These are phyloP conservation scores for Acleris cristana DNA, from an alignment of 2,888 invertebrate species.

Conservation along the genomic window DNA sequence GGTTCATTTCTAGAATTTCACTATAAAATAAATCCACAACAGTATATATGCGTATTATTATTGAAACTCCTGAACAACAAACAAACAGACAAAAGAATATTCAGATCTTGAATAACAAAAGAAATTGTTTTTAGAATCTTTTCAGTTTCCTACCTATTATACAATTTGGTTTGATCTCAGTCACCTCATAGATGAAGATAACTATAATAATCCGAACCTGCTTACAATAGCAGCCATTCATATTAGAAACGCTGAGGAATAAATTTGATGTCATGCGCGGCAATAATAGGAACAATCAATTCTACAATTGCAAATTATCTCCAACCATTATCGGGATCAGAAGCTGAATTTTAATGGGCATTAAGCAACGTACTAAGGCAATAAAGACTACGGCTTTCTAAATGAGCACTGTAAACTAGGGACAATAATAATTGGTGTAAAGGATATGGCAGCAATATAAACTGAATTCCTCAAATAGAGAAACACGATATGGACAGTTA, in stretches of 20 bases:
- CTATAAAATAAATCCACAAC: too few species aligned
- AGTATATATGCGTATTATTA: too few species aligned
- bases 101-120: too few species aligned
- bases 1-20: too few species aligned
- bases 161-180: too few species aligned
- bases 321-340: constrained; percentile 24
- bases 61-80: too few species aligned
- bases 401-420: constrained; percentile 15
- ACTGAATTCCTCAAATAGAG: constrained; percentile 30
- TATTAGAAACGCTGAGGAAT: not conserved
- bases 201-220: too few species aligned
- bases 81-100: too few species aligned
- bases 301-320: constrained; percentile 28
- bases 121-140: too few species aligned
- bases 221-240: not conserved
- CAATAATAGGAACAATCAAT: constrained; percentile 23
- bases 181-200: too few species aligned
- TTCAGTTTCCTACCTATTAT: too few species aligned
- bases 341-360: constrained; percentile 28
- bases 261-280: constrained; percentile 7
- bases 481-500: constrained; percentile 17
- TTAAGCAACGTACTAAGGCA: constrained; percentile 25
- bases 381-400: constrained; percentile 11
- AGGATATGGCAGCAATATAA: constrained; percentile 20
- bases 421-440: constrained; percentile 17